These are phyloP conservation scores for Linnaemya tessellans DNA, from an alignment of 2,888 invertebrate genomes.

Conservation along the genomic window DNA sequence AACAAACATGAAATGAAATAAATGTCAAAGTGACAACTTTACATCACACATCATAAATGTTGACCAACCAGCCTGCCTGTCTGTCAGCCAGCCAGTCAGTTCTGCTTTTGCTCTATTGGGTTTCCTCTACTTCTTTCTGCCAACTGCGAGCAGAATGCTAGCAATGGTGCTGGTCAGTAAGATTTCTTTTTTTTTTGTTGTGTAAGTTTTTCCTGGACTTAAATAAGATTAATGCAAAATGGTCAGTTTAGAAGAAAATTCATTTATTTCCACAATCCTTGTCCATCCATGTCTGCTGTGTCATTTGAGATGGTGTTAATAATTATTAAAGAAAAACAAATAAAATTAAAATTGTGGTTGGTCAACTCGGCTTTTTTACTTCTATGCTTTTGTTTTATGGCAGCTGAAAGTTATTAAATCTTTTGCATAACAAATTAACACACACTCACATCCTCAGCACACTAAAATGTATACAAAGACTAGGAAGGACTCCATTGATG, in stretches of 20 bases:
- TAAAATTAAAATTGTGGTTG: conserved; percentile 69
- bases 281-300: conserved; percentile 17
- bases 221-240: conserved; percentile 69
- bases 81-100: conserved; percentile 6
- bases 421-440: conserved; percentile 65
- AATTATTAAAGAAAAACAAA: conserved; percentile 66
- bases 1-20: conserved; percentile 65
- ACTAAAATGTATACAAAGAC: conserved; percentile 13
- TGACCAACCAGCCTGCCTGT: conserved; percentile 46
- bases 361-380: conserved; percentile 45
- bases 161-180: conserved; percentile 46
- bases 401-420: conserved; percentile 71
- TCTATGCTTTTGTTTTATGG: conserved; percentile 15
- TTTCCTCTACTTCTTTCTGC: not conserved
- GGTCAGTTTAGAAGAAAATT: conserved; percentile 62
- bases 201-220: conserved; percentile 4
- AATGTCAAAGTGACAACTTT: conserved; percentile 72
- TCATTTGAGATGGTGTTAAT: conserved; percentile 72
- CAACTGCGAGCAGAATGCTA: not conserved
- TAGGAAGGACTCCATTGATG: conserved; percentile 43
- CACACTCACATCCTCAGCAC: not conserved
- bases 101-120: not conserved
- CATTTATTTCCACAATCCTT: conserved; percentile 35
- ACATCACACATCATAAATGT: conserved; percentile 70
- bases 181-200: not conserved